Conservation (phyloP, 2,113 vertebrate genomes). For the Oreochromis spilurus region DNA sequence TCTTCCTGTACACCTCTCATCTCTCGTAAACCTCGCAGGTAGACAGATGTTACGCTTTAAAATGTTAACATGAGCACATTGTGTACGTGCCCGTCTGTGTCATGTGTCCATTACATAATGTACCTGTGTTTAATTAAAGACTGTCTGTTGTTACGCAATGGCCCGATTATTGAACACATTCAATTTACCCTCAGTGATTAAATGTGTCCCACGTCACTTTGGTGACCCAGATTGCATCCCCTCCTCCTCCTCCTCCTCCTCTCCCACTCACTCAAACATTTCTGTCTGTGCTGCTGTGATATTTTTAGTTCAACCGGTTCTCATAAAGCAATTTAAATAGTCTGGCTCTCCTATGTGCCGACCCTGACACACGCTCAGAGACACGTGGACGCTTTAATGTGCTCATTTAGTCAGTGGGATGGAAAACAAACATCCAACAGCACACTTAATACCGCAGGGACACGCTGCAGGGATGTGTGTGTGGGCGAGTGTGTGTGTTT, state of each 20-base stretch:
- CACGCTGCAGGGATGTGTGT: background rate
- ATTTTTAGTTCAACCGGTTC: constrained; percentile 43
- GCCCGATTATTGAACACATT: constrained; percentile 49
- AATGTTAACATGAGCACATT: background rate
- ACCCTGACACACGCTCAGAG: constrained; percentile 16
- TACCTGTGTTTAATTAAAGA: constrained; percentile 43
- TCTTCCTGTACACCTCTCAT: background rate
- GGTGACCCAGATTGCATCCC: constrained; percentile 44
- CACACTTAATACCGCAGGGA: background rate
- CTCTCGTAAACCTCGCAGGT: background rate
- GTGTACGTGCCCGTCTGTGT: background rate
- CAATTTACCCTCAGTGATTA: constrained; percentile 51
- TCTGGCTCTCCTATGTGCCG: background rate
- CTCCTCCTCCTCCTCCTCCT: background rate
- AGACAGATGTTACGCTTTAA: constrained; percentile 33
- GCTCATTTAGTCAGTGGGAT: background rate
- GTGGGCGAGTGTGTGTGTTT: background rate
- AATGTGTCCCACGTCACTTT: constrained; percentile 42
- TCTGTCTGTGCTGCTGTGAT: background rate
- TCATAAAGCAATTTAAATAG: constrained; percentile 30
- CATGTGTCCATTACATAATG: constrained; percentile 28
- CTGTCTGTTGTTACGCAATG: constrained; percentile 34
- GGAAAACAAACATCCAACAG: constrained; percentile 5
- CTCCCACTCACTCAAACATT: background rate
- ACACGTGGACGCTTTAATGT: constrained; percentile 8